A percentile compares a stretch with the other conserved stretches of the same genome.
These are phyloP conservation scores for Polydrusus pterygomalis DNA, from an alignment of 2,888 invertebrate genomes.

Conservation along the genomic window DNA sequence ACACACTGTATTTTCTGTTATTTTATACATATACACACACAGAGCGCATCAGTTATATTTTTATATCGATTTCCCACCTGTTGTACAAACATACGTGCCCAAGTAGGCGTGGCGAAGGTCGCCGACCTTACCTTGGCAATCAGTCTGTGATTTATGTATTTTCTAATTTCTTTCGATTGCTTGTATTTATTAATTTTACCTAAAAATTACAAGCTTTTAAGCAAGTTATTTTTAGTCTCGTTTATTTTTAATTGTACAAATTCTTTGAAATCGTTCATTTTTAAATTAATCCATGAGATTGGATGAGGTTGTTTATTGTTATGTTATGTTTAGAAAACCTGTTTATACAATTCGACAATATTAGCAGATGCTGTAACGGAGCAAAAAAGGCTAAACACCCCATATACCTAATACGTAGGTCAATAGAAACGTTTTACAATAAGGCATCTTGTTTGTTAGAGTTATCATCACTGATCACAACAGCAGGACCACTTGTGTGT, in stretches of 20 bases:
- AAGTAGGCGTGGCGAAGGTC: conserved; percentile 38
- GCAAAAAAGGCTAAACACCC: no score
- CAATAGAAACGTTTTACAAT: no score
- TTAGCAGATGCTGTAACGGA: background rate
- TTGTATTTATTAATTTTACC: background rate
- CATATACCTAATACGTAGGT: no score
- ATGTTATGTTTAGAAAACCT: background rate
- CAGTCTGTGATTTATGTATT: conserved; percentile 11
- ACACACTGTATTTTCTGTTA: background rate
- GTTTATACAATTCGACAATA: background rate
- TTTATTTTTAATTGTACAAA: no score
- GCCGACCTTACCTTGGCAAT: conserved; percentile 34
- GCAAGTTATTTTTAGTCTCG: no score
- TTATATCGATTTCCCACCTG: conserved; percentile 27
- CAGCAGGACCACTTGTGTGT: no score
- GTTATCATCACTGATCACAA: no score
- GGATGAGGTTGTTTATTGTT: background rate
- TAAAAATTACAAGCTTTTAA: background rate
- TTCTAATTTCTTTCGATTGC: conserved; percentile 5
- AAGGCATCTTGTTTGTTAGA: no score
- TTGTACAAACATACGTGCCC: conserved; percentile 27
- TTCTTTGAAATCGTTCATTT: no score
- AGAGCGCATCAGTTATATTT: conserved; percentile 5
- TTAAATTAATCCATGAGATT: no score
- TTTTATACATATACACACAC: background rate